phyloP scores from a whole-genome alignment of 2,888 invertebrate species.

The Hylaea fasciaria region DNA sequence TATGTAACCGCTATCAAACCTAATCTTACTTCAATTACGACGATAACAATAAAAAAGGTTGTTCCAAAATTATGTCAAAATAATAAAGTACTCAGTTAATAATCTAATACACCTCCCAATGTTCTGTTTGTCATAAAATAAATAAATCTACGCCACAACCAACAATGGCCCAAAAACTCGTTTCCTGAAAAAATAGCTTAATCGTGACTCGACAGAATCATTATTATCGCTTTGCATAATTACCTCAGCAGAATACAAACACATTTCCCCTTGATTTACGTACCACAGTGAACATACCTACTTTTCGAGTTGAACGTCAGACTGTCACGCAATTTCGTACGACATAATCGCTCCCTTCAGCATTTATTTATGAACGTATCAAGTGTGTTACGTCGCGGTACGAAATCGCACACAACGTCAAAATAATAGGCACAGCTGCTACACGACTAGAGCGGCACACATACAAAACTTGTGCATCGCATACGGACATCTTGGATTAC shows the following conservation, averaged over 20 bases:
- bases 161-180: slow-evolving; percentile 43
- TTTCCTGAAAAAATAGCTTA: slow-evolving; percentile 52
- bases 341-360: slow-evolving; percentile 60
- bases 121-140: slow-evolving; percentile 23
- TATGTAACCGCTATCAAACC: too few species aligned
- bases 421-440: slow-evolving; percentile 83
- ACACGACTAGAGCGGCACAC: slow-evolving; percentile 67
- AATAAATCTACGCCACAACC: slow-evolving; percentile 38
- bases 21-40: too few species aligned
- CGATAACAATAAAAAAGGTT: too few species aligned
- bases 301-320: slow-evolving; percentile 67
- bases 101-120: neutral
- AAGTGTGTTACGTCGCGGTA: slow-evolving; percentile 56
- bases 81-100: neutral
- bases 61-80: too few species aligned
- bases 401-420: slow-evolving; percentile 68
- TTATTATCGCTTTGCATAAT: slow-evolving; percentile 67
- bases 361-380: slow-evolving; percentile 52
- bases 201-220: slow-evolving; percentile 63
- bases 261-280: slow-evolving; percentile 57
- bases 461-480: slow-evolving; percentile 72
- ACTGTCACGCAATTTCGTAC: slow-evolving; percentile 70
- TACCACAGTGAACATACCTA: slow-evolving; percentile 54
- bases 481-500: slow-evolving; percentile 74
- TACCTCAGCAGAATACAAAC: slow-evolving; percentile 64